phyloP scores from a whole-genome alignment of 1,140 invertebrate genomes.

The Ceratoteleas bidentatus region DNA sequence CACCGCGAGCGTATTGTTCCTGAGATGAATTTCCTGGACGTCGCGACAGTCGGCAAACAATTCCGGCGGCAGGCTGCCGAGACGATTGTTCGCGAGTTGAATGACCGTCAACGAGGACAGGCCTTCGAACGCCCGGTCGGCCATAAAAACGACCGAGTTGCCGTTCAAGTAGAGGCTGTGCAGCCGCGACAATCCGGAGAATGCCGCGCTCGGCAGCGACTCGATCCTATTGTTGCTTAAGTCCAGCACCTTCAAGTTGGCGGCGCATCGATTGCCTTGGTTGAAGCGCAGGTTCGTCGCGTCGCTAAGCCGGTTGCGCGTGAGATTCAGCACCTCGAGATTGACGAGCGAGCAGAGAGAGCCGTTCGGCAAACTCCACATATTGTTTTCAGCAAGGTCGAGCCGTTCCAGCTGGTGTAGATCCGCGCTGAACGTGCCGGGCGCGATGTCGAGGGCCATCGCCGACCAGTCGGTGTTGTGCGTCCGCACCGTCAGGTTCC shows the following conservation, averaged over 20 bases:
- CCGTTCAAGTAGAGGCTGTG: conserved; percentile 84
- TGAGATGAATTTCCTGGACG: conserved; percentile 90
- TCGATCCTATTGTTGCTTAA: conserved; percentile 92
- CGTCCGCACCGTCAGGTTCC: conserved; percentile 92
- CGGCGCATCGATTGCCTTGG: conserved; percentile 85
- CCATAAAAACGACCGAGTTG: conserved; percentile 88
- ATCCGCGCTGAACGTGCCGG: conserved; percentile 88
- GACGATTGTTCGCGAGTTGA: conserved; percentile 90
- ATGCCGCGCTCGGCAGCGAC: conserved; percentile 87
- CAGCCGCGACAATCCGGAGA: conserved; percentile 86
- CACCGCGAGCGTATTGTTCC: conserved; percentile 93
- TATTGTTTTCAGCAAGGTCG: conserved; percentile 93
- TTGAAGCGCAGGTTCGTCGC: conserved; percentile 89
- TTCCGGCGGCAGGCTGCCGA: conserved; percentile 90
- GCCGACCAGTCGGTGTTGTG: conserved; percentile 94
- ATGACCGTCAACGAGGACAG: conserved; percentile 88
- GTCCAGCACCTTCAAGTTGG: conserved; percentile 88
- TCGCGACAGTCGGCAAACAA: conserved; percentile 90
- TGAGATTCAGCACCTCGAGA: conserved; percentile 90
- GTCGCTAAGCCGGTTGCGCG: conserved; percentile 90
- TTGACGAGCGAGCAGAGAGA: conserved; percentile 90
- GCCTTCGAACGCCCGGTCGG: conserved; percentile 91
- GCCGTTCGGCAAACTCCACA: conserved; percentile 91
- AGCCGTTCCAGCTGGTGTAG: conserved; percentile 88
- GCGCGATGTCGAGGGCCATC: conserved; percentile 90